A percentile compares a stretch with the other conserved stretches of the same genome.
phyloP scores from a whole-genome alignment of 2,113 vertebrate genomes.

The Monarcha castaneiventris region DNA sequence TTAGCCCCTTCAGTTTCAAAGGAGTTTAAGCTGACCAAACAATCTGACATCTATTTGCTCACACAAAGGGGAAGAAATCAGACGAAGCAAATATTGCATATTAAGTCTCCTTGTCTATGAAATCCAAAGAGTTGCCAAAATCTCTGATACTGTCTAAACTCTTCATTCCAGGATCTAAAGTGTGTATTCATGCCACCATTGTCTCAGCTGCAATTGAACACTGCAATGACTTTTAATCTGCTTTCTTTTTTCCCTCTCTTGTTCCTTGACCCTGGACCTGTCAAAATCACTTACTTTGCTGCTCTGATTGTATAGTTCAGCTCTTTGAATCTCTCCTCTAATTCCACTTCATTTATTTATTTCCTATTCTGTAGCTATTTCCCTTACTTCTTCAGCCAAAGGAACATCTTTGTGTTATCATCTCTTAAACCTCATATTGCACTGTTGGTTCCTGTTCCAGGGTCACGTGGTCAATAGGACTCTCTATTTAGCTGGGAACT shows the following conservation, averaged over 20 bases:
- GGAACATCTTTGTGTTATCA: neutral
- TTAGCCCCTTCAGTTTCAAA: conserved; percentile 55
- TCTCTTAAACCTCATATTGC: neutral
- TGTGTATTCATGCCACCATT: conserved; percentile 22
- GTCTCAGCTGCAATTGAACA: conserved; percentile 21
- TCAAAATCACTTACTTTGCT: neutral
- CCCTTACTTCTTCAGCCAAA: neutral
- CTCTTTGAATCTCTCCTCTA: neutral
- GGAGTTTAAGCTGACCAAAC: conserved; percentile 55
- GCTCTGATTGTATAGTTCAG: neutral
- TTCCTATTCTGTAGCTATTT: neutral
- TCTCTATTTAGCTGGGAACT: neutral
- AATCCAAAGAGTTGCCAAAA: conserved; percentile 21
- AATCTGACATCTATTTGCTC: conserved; percentile 35
- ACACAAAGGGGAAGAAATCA: conserved; percentile 35
- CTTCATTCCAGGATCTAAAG: conserved; percentile 29
- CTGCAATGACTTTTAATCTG: conserved; percentile 30
- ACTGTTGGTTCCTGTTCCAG: neutral
- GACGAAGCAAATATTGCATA: conserved; percentile 46
- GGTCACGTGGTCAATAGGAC: neutral
- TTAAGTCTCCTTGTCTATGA: conserved; percentile 48
- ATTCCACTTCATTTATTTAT: neutral
- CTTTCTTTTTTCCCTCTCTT: neutral
- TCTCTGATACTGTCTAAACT: conserved; percentile 11
- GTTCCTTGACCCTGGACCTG: neutral